Percentiles rank a stretch among this genome's conserved stretches.
phyloP scores from a whole-genome alignment of 2,797 vertebrate species.

The Limnodromus scolopaceus region DNA sequence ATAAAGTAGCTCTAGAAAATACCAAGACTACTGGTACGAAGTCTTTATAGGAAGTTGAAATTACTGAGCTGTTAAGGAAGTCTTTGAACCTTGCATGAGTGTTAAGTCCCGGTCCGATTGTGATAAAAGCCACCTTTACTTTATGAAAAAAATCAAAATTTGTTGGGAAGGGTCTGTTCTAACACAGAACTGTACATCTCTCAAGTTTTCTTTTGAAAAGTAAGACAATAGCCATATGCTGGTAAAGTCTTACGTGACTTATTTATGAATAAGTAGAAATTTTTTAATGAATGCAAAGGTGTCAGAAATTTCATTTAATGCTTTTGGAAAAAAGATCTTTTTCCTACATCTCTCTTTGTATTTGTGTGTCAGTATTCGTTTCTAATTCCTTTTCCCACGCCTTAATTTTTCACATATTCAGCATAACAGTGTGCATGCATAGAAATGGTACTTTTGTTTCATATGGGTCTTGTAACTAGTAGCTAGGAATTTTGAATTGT shows the following conservation, averaged over 20 bases:
- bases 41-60: not conserved
- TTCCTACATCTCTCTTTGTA: not conserved
- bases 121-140: not conserved
- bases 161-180: not conserved
- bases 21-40: not conserved
- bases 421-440: not conserved
- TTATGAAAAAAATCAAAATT: not conserved
- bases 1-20: not conserved
- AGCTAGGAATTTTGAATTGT: constrained; percentile 18
- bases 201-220: not conserved
- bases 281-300: not conserved
- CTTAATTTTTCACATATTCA: not conserved
- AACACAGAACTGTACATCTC: not conserved
- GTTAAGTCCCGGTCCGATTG: not conserved
- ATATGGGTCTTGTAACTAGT: not conserved
- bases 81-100: not conserved
- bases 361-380: not conserved
- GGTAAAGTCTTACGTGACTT: not conserved
- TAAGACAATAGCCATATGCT: not conserved
- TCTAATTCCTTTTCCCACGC: not conserved
- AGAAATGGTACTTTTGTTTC: not conserved
- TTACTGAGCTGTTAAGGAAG: not conserved
- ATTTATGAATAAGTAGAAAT: not conserved
- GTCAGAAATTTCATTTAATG: not conserved
- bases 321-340: not conserved